Evolutionary conservation across 2,888 invertebrate species (phyloP), one percentile per base, ranked within the genome.

Genomic region (Drosophila mimetica): DNA sequence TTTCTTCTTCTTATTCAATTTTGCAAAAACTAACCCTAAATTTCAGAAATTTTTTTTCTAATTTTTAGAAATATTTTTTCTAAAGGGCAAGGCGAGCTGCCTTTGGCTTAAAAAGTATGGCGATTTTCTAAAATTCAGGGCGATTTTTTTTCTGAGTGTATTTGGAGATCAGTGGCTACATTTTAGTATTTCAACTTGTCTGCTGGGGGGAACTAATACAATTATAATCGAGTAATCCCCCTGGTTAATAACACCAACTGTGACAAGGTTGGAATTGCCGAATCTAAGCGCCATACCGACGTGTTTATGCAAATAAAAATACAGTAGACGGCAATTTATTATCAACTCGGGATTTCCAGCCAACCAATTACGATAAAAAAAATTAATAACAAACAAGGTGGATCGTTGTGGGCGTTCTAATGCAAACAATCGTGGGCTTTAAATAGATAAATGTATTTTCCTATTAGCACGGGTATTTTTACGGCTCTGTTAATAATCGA

Each of bases 341-440:
- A 71, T 14, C 81, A 76, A 83, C 72, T 71, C 70, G 70, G 80
- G 74, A 22, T 74, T 78, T 71, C 42, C 74, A 58, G 28, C 28
- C 64, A 63, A 58, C 44, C 50, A 37, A 53, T 60, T 69, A 58
- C 42, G 46, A 57, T 57, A 57, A 53, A 61, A 36, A 16, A 20
- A 76, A 39, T 52, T 60, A 65, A 73, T 73, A 64, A 73, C 67
- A 59, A 80, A 66, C 73, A 46, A 54, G 42, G 34, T 20, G 14
- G 18, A 14, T 11, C 18, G 36, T 51, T 60, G 69, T 70, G 42
- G 47, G 34, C 13, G 54, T 36, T 63, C 34, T 48, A 67, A 57
- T 44, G 42, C 41, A 63, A 72, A 71, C 37, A 50, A 44, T 61
- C 57, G 36, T 42, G 41, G 50, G 18, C 32, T 60, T 72, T 46